Conservation (phyloP, 2,888 invertebrate species). For the Pachliopta kotzebuea region DNA sequence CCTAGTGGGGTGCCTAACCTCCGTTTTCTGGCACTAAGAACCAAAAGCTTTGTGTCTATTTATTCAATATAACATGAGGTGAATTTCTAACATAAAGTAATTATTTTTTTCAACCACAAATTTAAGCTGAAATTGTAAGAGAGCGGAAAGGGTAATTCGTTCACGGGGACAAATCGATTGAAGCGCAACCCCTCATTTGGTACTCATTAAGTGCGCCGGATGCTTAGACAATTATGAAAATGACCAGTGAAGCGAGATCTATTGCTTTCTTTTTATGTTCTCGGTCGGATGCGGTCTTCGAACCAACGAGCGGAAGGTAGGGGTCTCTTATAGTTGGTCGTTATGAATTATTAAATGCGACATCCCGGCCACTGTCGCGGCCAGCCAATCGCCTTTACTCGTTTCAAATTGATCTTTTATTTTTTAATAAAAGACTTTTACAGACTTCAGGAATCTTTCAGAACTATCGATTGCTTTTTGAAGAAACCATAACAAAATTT, state of each 20-base stretch:
- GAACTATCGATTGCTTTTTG: not conserved
- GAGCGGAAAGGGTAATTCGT: slow-evolving; percentile 67
- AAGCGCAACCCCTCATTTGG: slow-evolving; percentile 71
- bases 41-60: no score
- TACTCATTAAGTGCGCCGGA: slow-evolving; percentile 71
- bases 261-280: slow-evolving; percentile 47
- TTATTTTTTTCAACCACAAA: slow-evolving; percentile 8
- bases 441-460: not conserved
- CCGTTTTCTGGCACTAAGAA: no score
- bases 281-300: slow-evolving; percentile 16
- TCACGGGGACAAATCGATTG: slow-evolving; percentile 77
- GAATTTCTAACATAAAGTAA: not conserved
- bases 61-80: no score
- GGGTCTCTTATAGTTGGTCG: slow-evolving; percentile 25
- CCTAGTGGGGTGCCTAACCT: no score
- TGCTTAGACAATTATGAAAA: slow-evolving; percentile 66
- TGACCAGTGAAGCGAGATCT: slow-evolving; percentile 58
- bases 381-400: slow-evolving; percentile 22
- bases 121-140: slow-evolving; percentile 38
- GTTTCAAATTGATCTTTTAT: slow-evolving; percentile 21
- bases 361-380: slow-evolving; percentile 40
- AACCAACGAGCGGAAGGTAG: not conserved
- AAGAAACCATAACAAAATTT: not conserved
- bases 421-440: slow-evolving; percentile 15
- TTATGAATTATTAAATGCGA: slow-evolving; percentile 48